phyloP scores from a whole-genome alignment of 1,140 invertebrate genomes.

The Caenorhabditis tropicalis region DNA sequence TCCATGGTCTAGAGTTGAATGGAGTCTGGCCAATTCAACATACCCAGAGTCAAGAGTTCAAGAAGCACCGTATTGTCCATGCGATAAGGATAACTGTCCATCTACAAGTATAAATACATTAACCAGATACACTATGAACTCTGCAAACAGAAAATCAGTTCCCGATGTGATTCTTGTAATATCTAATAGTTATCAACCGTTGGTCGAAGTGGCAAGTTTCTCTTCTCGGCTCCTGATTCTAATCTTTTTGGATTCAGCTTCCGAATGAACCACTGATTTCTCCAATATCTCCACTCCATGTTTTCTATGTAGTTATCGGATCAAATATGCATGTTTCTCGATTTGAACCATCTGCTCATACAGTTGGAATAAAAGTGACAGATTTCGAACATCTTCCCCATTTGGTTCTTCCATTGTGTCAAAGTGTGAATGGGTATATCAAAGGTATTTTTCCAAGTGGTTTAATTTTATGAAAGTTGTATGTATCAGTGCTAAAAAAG shows the following conservation, averaged over 20 bases:
- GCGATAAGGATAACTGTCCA: background rate
- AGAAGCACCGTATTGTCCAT: slow-evolving; percentile 29
- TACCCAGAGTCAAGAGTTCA: slow-evolving; percentile 7
- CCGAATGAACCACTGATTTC: slow-evolving; percentile 19
- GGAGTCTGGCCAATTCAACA: background rate
- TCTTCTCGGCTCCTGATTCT: background rate
- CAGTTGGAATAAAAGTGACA: slow-evolving; percentile 18
- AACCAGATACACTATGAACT: background rate
- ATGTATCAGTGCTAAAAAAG: background rate
- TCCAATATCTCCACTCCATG: slow-evolving; percentile 12
- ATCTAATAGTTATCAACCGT: slow-evolving; percentile 34
- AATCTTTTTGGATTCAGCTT: background rate
- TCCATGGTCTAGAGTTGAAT: slow-evolving; percentile 1
- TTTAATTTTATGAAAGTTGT: background rate
- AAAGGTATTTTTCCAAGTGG: too few species aligned
- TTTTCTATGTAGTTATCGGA: slow-evolving; percentile 13
- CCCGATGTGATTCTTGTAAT: background rate
- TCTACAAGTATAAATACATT: background rate
- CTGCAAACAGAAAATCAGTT: background rate
- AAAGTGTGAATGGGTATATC: slow-evolving; percentile 23
- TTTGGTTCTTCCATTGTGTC: slow-evolving; percentile 16
- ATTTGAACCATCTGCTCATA: slow-evolving; percentile 26
- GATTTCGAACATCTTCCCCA: slow-evolving; percentile 23
- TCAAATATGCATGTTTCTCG: slow-evolving; percentile 34
- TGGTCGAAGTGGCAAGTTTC: slow-evolving; percentile 21